Evolutionary conservation across 2,113 vertebrate genomes (phyloP).

Genomic region (Myotis yumanensis): DNA sequence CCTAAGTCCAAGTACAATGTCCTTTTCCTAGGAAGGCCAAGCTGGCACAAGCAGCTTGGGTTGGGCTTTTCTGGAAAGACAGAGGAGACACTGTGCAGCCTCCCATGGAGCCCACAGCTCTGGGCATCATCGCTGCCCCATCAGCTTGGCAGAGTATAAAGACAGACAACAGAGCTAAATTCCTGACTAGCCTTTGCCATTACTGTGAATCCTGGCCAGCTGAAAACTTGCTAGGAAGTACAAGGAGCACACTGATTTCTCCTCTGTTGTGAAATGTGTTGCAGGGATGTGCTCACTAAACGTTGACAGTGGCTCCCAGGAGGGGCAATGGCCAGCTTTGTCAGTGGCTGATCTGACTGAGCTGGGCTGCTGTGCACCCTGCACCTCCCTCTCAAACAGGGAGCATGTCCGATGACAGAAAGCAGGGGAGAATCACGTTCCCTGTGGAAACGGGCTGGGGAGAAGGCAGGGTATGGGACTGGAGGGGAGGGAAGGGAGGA

Average conservation of each 20-base stretch:
- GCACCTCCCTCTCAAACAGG: neutral
- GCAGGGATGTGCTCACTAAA: neutral
- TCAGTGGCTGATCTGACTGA: neutral
- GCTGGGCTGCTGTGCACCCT: neutral
- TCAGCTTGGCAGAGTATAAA: neutral
- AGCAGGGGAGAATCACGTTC: neutral
- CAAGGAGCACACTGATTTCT: neutral
- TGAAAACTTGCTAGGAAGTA: neutral
- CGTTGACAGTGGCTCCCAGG: neutral
- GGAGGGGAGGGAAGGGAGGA: neutral
- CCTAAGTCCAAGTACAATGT: neutral
- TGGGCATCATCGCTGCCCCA: neutral
- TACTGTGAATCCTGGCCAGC: neutral
- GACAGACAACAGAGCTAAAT: neutral
- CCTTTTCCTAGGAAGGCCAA: neutral
- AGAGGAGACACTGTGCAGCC: neutral
- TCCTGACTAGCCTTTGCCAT: neutral
- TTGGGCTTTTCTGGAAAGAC: neutral
- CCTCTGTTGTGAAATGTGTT: neutral
- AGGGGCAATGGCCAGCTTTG: neutral
- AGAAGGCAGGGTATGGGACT: neutral
- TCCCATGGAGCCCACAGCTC: accelerated
- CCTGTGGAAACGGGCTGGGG: neutral
- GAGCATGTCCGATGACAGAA: neutral
- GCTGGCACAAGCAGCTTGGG: neutral